Percentiles rank a stretch among this genome's conserved stretches.
phyloP scores from a whole-genome alignment of 2,797 vertebrate genomes.

The Muscicapa comitata region DNA sequence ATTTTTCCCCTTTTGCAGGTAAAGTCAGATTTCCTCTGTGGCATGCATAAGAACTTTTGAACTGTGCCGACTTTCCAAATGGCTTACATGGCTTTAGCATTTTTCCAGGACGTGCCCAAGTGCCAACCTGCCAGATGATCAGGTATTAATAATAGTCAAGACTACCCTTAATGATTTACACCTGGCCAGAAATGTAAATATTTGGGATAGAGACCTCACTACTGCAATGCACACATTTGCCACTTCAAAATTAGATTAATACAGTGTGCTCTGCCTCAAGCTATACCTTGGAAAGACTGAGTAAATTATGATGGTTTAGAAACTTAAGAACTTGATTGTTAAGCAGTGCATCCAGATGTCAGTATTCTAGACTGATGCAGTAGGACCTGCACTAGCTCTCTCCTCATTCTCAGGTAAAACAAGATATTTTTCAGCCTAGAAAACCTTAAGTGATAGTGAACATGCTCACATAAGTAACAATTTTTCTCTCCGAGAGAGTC shows the following conservation, averaged over 20 bases:
- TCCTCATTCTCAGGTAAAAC: not conserved
- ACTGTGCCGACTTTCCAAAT: not conserved
- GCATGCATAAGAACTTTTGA: not conserved
- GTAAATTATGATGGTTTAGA: slow-evolving; percentile 21
- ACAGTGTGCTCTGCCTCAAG: slow-evolving; percentile 15
- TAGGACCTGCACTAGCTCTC: not conserved
- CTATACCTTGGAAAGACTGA: not conserved
- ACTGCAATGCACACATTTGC: slow-evolving; percentile 12
- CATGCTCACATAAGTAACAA: not conserved
- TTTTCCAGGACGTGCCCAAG: not conserved
- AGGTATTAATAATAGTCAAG: slow-evolving; percentile 46
- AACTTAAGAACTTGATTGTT: not conserved
- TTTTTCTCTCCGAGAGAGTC: not conserved
- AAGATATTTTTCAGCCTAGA: not conserved
- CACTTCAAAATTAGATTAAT: slow-evolving; percentile 31
- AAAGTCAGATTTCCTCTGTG: not conserved
- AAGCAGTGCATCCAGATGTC: slow-evolving; percentile 8
- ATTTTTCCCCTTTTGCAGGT: not conserved
- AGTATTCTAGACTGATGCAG: not conserved
- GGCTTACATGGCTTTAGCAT: not conserved
- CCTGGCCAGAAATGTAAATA: slow-evolving; percentile 18
- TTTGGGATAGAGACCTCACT: slow-evolving; percentile 27
- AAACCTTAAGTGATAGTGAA: not conserved
- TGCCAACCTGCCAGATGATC: slow-evolving; percentile 20
- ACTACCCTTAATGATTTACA: slow-evolving; percentile 43